Base-by-base conservation (phyloP, 1,140 invertebrate species). In the Parapsyche elsis region DNA sequence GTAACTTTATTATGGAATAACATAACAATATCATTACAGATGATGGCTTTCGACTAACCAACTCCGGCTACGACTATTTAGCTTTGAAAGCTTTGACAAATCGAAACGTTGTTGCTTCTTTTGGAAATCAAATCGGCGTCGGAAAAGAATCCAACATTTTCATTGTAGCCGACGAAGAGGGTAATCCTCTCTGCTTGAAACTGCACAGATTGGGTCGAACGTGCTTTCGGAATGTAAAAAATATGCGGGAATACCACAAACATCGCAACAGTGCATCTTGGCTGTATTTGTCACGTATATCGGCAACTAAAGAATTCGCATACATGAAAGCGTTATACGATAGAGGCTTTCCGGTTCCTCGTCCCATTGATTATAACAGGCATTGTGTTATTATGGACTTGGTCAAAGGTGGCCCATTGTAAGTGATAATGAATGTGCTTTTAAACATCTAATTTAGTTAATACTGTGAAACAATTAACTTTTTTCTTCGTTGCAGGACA, bases 81-180 rank as follows among this genome's bases (percentile, higher is more conserved):
- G 97, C 98, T 0, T 88, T 99, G 0, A 97, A 98, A 87, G 94
- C 95, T 0, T 87, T 99, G 0, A 91, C 94, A 0, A 91, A 94
- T 78, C 91, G 96, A 73, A 93, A 93, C 83, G 90, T 94, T 4
- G 90, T 99, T 12, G 88, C 90, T 61, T 96, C 94, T 12, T 96
- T 99, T 90, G 99, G 99, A 9, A 99, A 97, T 88, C 98, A 99
- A 89, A 99, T 99, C 86, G 99, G 98, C 49, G 95, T 99, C 67
- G 99, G 98, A 24, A 99, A 99, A 89, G 98, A 99, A 88, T 99
- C 94, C 74, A 97, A 98, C 86, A 96, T 99, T 84, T 98, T 97
- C 86, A 92, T 94, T 67, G 95, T 98, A 14, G 93, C 93, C 30
- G 91, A 96, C 89, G 92, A 94, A 83, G 93, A 96, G 75, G 92